Base-by-base conservation (phyloP, 2,888 invertebrate species). In the Mimachlamys varia region DNA sequence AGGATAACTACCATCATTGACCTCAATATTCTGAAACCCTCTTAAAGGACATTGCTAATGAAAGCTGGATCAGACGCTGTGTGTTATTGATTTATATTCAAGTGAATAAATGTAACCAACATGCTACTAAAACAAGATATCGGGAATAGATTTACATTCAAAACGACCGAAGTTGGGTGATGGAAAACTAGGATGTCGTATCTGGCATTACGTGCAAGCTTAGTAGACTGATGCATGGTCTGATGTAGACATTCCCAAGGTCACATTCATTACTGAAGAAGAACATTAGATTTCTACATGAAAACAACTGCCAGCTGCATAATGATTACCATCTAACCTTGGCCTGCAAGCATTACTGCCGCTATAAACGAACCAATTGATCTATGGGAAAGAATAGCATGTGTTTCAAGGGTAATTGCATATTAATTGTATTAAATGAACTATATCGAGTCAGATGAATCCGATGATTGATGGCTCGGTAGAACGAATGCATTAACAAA, bases 1-100 rank as follows among this genome's bases (percentile, higher is more conserved):
- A 76, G 76, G 76, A 76, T 76, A 76, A 33, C 27, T 15, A 76
- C 76, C 76, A 76, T 76, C 76, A 33, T 33, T 76, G 76, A 22
- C 76, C 76, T 76, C 10, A 76, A 76, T 76, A 33, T 76, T 33
- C 76, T 33, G 76, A 10, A 33, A 58, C 22, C 12, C 15, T 12
- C 33, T 12, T 33, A 76, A 33, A 76, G 76, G 33, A 33, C 33
- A 27, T 33, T 19, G 27, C 13, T 76, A 76, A 76, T 76, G 76
- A 76, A 76, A 76, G 76, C 33, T 33, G 13, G 33, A 33, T 76
- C 76, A 76, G 10, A 33, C 76, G 7, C 27, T 76, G 12, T 76
- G 2, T 27, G 22, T 76, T 76, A 76, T 76, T 76, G 76, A 58
- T 58, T 58, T 58, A 58, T 2, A 27, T 33, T 33, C 33, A 27